Base-by-base conservation (phyloP, 2,797 vertebrate genomes). In the Liasis olivaceus region DNA sequence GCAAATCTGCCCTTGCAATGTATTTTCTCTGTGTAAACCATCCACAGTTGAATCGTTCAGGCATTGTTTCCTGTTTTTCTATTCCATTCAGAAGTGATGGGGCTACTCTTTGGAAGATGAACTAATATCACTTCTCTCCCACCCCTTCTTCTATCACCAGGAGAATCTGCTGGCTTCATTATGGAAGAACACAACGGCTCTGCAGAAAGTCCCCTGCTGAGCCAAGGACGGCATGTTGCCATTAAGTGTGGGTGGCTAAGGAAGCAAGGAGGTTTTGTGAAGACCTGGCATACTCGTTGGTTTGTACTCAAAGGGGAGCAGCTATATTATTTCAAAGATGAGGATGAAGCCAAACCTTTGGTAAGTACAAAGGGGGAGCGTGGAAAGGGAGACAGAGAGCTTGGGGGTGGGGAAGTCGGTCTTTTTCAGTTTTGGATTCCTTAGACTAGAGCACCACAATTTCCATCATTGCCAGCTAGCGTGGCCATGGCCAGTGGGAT, bases 281-380 rank as follows among this genome's bases (percentile, higher is more conserved):
- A 99, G 98, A 99, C 99, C 20, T 99, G 99, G 99, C 99, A 99
- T 96, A 99, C 98, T 0, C 99, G 99, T 92, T 99, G 99, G 99
- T 99, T 99, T 95, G 99, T 99, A n/a, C 98, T 99, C 95, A 98
- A 98, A 93, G 98, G 99, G 93, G 98, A 99, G 88, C 99, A 99
- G 95, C 99, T 99, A 72, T 96, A 97, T 96, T 99, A 99, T 94
- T 99, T 99, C 98, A 99, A 99, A 97, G 99, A 99, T 1, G 99
- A 99, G 97, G 99, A 99, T 93, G 99, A 99, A 98, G 98, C 98
- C 94, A 99, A 99, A 96, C 98, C 98, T 2, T 97, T 99, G 99
- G 99, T 99, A 97, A 99, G 99, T 97, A 93, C 77, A 90, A 63
- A 56, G 36, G 90, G 13, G n/a, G 0, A 7, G 28, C 31, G 17